Evolutionary conservation across 1,140 invertebrate species (phyloP).

Genomic region (Drosophila takahashii): DNA sequence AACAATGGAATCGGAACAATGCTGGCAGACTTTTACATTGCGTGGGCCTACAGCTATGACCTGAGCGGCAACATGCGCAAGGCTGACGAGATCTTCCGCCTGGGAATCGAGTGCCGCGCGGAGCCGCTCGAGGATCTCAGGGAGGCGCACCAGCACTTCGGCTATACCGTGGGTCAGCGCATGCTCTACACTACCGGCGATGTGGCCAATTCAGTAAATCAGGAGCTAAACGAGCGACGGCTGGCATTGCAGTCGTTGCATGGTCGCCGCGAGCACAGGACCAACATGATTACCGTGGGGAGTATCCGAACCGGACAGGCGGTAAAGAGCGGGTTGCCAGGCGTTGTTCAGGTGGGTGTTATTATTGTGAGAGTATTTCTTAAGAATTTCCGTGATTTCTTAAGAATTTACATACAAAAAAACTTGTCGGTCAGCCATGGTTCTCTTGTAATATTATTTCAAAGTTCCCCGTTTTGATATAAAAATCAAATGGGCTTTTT

Average conservation of each 20-base stretch:
- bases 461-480: too few species aligned
- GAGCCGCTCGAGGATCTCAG: conserved; percentile 90
- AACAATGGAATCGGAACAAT: conserved; percentile 91
- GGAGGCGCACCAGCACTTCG: conserved; percentile 90
- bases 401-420: too few species aligned
- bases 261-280: conserved; percentile 85
- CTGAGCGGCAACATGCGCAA: conserved; percentile 90
- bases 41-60: conserved; percentile 93
- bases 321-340: conserved; percentile 65
- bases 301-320: conserved; percentile 85
- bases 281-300: conserved; percentile 86
- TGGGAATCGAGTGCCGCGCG: conserved; percentile 89
- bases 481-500: too few species aligned
- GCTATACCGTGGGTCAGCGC: conserved; percentile 87
- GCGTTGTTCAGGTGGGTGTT: conserved; percentile 62
- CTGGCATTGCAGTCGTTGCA: conserved; percentile 88
- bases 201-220: conserved; percentile 85
- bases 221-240: conserved; percentile 88
- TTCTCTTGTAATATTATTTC: too few species aligned
- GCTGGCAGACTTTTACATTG: conserved; percentile 91
- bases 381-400: too few species aligned
- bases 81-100: conserved; percentile 90
- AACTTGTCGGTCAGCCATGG: too few species aligned
- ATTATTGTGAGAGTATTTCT: not conserved
- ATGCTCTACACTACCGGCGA: conserved; percentile 87